Evolutionary conservation across 2,113 vertebrate species (phyloP).

Genomic region (Phodopus roborovskii): DNA sequence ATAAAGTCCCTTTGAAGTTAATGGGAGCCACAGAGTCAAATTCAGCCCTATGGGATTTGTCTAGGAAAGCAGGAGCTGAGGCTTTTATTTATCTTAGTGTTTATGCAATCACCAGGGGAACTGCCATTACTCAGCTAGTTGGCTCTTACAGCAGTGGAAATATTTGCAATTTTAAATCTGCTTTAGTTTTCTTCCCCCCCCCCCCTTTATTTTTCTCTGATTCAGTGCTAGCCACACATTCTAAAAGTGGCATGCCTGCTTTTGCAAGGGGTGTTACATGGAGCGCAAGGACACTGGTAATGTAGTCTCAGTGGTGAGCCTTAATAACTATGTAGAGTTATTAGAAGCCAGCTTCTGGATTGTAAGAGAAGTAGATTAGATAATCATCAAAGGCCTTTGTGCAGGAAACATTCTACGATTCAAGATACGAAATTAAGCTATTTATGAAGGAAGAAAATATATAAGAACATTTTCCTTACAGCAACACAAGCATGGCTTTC

Average conservation of each 20-base stretch:
- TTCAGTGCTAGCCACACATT: background rate
- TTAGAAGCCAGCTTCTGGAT: background rate
- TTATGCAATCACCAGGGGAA: conserved; percentile 28
- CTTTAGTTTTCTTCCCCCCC: background rate
- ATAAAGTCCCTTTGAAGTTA: conserved; percentile 46
- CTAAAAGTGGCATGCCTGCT: background rate
- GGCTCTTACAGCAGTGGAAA: background rate
- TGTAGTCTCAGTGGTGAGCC: background rate
- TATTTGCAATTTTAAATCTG: conserved; percentile 15
- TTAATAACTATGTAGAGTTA: background rate
- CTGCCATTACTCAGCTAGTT: background rate
- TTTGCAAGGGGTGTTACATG: background rate
- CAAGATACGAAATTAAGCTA: background rate
- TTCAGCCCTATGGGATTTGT: conserved; percentile 12
- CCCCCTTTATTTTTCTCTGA: background rate
- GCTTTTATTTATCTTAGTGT: conserved; percentile 37
- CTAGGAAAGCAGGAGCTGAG: conserved; percentile 12
- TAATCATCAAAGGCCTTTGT: background rate
- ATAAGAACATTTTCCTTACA: background rate
- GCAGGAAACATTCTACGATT: background rate
- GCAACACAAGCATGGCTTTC: background rate
- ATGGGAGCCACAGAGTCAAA: background rate
- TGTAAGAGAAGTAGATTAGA: background rate
- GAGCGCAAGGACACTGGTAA: background rate
- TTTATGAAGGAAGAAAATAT: background rate